These are phyloP conservation scores for Microtus richardsoni DNA, from an alignment of 2,113 vertebrate genomes.

Conservation along the genomic window DNA sequence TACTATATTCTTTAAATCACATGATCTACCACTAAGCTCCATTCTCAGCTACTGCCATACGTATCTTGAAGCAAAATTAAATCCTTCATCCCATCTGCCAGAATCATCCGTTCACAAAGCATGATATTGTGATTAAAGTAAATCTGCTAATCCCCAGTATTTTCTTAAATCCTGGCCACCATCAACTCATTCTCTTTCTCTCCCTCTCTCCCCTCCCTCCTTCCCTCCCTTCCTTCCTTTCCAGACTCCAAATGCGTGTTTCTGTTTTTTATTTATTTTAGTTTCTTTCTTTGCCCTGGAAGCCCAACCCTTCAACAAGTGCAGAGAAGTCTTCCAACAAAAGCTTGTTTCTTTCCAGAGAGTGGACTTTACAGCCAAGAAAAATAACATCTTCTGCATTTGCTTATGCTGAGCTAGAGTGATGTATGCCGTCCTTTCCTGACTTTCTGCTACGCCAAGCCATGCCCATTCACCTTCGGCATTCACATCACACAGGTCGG, in stretches of 20 bases:
- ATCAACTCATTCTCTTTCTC: background rate
- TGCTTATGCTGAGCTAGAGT: background rate
- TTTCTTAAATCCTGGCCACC: background rate
- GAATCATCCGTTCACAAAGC: background rate
- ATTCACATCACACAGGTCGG: background rate
- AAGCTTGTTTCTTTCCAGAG: slow-evolving; percentile 71
- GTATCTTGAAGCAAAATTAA: slow-evolving; percentile 1
- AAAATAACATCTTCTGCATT: slow-evolving; percentile 48
- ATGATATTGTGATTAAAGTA: no score
- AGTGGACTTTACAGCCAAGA: slow-evolving; percentile 58
- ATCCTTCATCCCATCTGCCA: background rate
- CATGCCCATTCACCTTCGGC: background rate
- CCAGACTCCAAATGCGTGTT: background rate
- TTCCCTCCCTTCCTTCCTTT: no score
- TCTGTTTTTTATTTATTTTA: slow-evolving; percentile 35
- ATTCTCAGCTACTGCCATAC: background rate
- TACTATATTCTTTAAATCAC: background rate
- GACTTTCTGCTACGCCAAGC: background rate
- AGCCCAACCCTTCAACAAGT: background rate
- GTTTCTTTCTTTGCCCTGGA: background rate
- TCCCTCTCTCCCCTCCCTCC: no score
- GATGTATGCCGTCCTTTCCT: slow-evolving; percentile 55
- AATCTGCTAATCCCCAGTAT: background rate
- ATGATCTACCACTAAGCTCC: no score
- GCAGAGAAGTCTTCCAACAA: slow-evolving; percentile 56